Evolutionary conservation across 2,113 vertebrate genomes (phyloP).

Genomic region (Oreocharis arfaki): DNA sequence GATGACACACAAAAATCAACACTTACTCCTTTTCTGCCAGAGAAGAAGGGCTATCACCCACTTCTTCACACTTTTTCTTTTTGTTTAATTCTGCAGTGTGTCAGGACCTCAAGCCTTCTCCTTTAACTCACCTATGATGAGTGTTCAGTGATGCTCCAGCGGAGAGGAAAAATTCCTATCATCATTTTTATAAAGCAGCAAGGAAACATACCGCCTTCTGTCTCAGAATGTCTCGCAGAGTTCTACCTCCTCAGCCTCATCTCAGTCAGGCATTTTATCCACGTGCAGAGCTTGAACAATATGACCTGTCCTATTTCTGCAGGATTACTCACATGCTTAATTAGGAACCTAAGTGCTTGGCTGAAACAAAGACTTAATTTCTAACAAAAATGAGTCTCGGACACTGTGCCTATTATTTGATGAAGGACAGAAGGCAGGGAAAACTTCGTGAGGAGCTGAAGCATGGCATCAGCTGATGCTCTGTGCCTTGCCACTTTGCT

Average conservation of each 20-base stretch:
- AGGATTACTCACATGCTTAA: slow-evolving; percentile 28
- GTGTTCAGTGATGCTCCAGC: neutral
- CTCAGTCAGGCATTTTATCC: slow-evolving; percentile 2
- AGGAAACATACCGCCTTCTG: neutral
- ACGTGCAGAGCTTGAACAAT: neutral
- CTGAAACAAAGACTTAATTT: slow-evolving; percentile 37
- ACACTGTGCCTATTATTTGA: slow-evolving; percentile 7
- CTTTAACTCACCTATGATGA: slow-evolving; percentile 20
- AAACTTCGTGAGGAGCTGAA: neutral
- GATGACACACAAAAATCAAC: neutral
- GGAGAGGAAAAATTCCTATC: neutral
- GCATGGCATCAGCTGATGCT: slow-evolving; percentile 23
- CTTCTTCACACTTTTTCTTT: neutral
- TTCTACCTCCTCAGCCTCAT: neutral
- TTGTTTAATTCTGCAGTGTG: neutral
- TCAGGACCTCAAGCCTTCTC: neutral
- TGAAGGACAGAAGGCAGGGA: neutral
- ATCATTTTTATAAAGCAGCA: neutral
- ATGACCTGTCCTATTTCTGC: slow-evolving; percentile 10
- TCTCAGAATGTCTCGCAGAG: neutral
- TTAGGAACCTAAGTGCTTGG: slow-evolving; percentile 34
- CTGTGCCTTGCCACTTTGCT: neutral
- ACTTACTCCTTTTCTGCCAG: neutral
- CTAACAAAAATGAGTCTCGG: neutral
- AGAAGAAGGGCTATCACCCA: neutral